These are phyloP conservation scores for Lasioglossum pauxillum DNA, from an alignment of 2,888 invertebrate species.

Conservation along the genomic window DNA sequence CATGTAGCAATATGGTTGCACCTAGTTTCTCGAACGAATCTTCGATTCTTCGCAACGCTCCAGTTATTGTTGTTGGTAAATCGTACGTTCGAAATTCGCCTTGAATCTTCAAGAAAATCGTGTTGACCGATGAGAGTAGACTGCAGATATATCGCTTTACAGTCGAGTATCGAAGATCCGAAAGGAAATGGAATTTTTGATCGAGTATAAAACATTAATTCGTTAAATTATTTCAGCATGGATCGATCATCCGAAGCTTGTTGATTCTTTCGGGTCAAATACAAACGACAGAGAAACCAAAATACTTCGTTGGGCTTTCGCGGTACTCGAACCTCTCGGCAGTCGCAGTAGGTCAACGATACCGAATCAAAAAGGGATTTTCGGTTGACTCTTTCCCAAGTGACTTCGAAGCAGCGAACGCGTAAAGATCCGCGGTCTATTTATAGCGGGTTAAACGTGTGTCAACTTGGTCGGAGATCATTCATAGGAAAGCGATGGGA, in stretches of 20 bases:
- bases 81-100: neutral
- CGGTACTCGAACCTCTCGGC: neutral
- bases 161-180: neutral
- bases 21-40: neutral
- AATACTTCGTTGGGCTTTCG: neutral
- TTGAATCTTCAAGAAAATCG: neutral
- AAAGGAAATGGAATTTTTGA: neutral
- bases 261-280: neutral
- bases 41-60: slow-evolving; percentile 1
- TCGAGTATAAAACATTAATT: neutral
- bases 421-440: neutral
- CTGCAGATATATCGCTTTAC: no score
- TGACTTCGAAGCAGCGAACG: neutral
- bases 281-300: neutral
- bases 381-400: neutral
- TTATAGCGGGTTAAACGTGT: neutral
- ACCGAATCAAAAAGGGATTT: neutral
- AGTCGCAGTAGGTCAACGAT: neutral
- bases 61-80: neutral
- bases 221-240: neutral
- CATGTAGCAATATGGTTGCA: slow-evolving; percentile 71
- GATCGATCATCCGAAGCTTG: neutral
- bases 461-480: neutral
- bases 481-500: neutral
- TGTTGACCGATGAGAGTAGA: neutral